These are phyloP conservation scores for Eulimnadia texana DNA, from an alignment of 1,140 invertebrate species.

Conservation along the genomic window DNA sequence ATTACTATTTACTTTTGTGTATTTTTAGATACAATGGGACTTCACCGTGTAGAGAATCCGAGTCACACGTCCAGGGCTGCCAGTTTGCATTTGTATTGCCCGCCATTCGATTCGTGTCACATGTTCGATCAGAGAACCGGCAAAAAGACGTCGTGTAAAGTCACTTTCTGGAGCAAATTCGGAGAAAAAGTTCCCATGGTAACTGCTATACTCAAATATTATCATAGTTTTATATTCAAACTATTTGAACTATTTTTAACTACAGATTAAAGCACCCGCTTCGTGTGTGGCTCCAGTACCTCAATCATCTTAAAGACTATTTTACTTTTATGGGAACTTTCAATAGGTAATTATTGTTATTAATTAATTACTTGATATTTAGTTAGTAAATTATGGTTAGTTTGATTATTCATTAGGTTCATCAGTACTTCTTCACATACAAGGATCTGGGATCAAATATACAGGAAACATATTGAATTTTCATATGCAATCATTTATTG, in stretches of 20 bases:
- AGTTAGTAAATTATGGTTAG: too few relatives aligned
- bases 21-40: slow-evolving; percentile 65
- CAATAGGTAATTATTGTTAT: too few relatives aligned
- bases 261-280: background rate
- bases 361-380: too few relatives aligned
- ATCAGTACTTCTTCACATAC: too few relatives aligned
- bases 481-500: too few relatives aligned
- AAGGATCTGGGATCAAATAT: too few relatives aligned
- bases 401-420: too few relatives aligned
- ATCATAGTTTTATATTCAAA: background rate
- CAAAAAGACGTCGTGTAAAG: slow-evolving; percentile 44
- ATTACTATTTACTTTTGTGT: background rate
- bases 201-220: too few relatives aligned
- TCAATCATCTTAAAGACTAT: background rate
- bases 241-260: background rate
- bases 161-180: slow-evolving; percentile 85
- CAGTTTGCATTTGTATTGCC: slow-evolving; percentile 89
- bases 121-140: slow-evolving; percentile 87
- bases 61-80: slow-evolving; percentile 74
- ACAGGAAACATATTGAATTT: too few relatives aligned
- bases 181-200: slow-evolving; percentile 33
- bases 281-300: background rate
- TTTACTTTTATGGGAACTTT: too few relatives aligned
- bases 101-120: slow-evolving; percentile 75
- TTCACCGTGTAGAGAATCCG: slow-evolving; percentile 91